Evolutionary conservation across 2,888 invertebrate genomes (phyloP).

Genomic region (Rhingia campestris): DNA sequence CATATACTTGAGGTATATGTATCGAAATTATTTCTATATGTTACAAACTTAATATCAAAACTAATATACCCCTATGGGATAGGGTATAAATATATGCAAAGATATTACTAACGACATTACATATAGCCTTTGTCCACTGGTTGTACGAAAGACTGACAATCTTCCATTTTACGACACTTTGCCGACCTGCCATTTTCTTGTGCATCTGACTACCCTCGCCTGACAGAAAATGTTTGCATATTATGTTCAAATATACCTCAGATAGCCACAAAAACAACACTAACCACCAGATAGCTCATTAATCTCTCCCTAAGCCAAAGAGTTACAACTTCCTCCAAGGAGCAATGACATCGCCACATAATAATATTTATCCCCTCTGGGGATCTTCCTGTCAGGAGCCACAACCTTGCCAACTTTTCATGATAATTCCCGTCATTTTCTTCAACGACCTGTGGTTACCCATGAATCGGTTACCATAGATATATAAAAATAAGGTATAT

Average conservation of each 20-base stretch:
- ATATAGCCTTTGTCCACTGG: too few species aligned
- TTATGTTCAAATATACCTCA: neutral
- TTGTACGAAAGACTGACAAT: too few species aligned
- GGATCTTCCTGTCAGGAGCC: neutral
- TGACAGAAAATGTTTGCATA: neutral
- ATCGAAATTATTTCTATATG: too few species aligned
- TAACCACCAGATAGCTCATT: constrained; percentile 39
- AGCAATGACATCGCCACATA: constrained; percentile 31
- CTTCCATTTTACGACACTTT: too few species aligned
- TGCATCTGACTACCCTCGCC: too few species aligned
- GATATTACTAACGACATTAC: too few species aligned
- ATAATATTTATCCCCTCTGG: neutral
- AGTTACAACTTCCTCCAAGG: constrained; percentile 27
- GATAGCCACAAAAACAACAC: neutral
- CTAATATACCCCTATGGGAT: too few species aligned
- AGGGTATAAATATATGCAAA: too few species aligned
- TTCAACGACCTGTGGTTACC: neutral
- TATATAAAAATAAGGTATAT: neutral
- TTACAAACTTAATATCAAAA: too few species aligned
- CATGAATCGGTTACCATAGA: neutral
- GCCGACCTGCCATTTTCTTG: too few species aligned
- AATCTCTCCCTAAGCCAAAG: constrained; percentile 19
- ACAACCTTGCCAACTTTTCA: constrained; percentile 18
- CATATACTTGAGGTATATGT: too few species aligned
- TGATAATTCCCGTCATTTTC: neutral